Percentiles rank a stretch among this genome's conserved stretches.
Conservation (phyloP, 2,888 invertebrate genomes). For the Leuctra nigra region DNA sequence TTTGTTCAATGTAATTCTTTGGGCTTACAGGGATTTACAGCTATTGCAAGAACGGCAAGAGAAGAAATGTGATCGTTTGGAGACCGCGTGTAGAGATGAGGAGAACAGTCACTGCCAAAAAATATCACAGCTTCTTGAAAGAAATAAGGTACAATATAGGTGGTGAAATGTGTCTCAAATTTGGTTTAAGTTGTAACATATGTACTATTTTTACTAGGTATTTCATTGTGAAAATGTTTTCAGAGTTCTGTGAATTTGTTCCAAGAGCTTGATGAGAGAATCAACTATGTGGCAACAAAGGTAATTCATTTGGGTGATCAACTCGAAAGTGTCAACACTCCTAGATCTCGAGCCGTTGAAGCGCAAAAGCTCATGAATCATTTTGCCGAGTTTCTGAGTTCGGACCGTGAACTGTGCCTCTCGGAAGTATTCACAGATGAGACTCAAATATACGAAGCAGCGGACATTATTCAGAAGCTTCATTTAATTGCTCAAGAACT, state of each 20-base stretch:
- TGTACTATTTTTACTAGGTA: conserved; percentile 11
- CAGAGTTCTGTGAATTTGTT: conserved; percentile 76
- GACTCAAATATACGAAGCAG: conserved; percentile 83
- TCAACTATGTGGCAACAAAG: conserved; percentile 94
- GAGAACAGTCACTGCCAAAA: conserved; percentile 76
- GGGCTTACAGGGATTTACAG: conserved; percentile 46
- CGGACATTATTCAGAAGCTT: conserved; percentile 95
- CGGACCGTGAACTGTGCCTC: conserved; percentile 67
- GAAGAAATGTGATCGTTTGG: conserved; percentile 77
- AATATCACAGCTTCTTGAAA: conserved; percentile 73
- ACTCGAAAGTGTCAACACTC: conserved; percentile 92
- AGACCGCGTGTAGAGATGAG: conserved; percentile 76
- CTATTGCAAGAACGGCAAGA: conserved; percentile 78
- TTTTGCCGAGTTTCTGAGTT: conserved; percentile 85
- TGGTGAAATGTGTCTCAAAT: background rate
- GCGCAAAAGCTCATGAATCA: conserved; percentile 88
- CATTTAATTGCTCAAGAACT: conserved; percentile 93
- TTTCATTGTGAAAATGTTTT: too few relatives aligned
- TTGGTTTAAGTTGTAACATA: conserved; percentile 9
- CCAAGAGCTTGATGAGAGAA: conserved; percentile 89
- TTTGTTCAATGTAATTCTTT: too few relatives aligned
- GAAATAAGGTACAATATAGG: conserved; percentile 60
- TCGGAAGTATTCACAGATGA: conserved; percentile 84
- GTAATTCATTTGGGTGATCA: conserved; percentile 98
- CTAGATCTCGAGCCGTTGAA: conserved; percentile 88